These are phyloP conservation scores for Acrobasis consociella DNA, from an alignment of 2,888 invertebrate species.

Conservation along the genomic window DNA sequence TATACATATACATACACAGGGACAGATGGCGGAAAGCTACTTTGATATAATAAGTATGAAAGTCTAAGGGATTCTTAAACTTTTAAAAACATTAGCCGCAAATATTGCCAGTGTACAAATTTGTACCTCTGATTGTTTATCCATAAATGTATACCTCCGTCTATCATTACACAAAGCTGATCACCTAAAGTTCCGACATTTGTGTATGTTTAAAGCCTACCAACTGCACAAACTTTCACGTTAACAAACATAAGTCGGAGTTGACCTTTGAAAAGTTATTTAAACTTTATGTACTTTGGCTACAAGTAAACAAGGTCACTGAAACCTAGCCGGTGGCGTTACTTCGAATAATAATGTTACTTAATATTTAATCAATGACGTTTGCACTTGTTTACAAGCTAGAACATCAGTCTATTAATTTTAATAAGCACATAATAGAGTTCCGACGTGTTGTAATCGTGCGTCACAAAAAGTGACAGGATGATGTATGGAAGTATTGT, in stretches of 20 bases:
- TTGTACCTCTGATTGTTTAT: too few relatives aligned
- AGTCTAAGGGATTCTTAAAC: too few relatives aligned
- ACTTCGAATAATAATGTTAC: neutral
- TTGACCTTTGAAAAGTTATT: neutral
- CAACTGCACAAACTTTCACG: neutral
- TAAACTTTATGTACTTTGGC: neutral
- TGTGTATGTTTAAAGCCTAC: constrained; percentile 75
- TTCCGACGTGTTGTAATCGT: neutral
- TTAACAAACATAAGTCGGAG: neutral
- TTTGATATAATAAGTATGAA: too few relatives aligned
- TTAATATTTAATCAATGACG: neutral
- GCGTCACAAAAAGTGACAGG: neutral
- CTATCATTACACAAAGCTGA: too few relatives aligned
- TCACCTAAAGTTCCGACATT: constrained; percentile 72
- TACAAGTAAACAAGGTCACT: neutral
- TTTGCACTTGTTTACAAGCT: neutral
- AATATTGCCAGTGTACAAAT: too few relatives aligned
- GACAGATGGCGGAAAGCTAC: too few relatives aligned
- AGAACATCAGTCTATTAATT: neutral
- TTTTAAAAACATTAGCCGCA: too few relatives aligned
- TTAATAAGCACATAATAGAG: neutral
- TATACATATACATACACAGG: too few relatives aligned
- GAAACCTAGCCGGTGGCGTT: neutral
- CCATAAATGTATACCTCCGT: too few relatives aligned
- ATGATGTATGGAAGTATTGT: neutral